Evolutionary conservation across 2,797 vertebrate species (phyloP).

Genomic region (Monodelphis domestica): DNA sequence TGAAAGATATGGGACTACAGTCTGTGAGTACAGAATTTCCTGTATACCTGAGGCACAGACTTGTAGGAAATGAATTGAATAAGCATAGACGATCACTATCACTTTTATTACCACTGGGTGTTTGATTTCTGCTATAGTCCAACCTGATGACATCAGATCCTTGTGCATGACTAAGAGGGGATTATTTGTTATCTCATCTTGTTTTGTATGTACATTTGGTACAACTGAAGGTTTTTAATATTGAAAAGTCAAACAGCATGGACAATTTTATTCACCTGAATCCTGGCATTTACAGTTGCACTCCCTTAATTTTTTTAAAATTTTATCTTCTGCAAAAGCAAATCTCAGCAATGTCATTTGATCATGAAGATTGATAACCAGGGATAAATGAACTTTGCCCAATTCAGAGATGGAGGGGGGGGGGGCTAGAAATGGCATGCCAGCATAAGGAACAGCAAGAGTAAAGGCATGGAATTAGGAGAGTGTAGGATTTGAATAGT

Average conservation of each 20-base stretch:
- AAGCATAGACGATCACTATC: neutral
- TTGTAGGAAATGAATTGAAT: fast-evolving
- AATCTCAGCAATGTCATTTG: neutral
- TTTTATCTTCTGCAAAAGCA: constrained; percentile 18
- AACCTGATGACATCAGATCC: constrained; percentile 26
- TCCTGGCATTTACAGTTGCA: neutral
- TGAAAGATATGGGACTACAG: neutral
- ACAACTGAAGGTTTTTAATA: neutral
- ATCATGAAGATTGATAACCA: neutral
- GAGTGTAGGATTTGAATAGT: neutral
- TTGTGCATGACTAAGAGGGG: neutral
- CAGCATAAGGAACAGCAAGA: neutral
- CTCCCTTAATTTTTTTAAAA: constrained; percentile 23
- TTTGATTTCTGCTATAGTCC: constrained; percentile 60
- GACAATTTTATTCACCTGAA: neutral
- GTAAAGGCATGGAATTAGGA: neutral
- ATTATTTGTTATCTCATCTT: constrained; percentile 19
- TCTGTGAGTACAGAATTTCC: constrained; percentile 18
- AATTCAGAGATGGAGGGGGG: neutral
- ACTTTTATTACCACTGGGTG: neutral
- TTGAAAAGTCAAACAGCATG: constrained; percentile 17
- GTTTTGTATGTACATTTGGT: neutral
- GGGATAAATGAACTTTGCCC: neutral
- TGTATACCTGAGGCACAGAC: fast-evolving
- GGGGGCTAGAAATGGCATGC: neutral